Conservation (phyloP, 2,888 invertebrate species). For the Hyposoter didymator region DNA sequence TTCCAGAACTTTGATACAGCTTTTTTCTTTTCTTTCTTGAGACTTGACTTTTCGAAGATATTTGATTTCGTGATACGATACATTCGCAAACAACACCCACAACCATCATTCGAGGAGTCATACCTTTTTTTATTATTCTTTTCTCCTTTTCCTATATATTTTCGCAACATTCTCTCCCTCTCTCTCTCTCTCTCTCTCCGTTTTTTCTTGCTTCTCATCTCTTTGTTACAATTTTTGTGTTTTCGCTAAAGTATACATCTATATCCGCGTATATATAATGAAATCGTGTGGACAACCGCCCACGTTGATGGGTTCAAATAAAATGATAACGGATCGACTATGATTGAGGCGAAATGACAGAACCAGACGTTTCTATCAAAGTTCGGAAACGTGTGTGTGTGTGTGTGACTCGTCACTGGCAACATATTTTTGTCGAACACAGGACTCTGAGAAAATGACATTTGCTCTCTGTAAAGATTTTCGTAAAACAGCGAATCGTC, state of each 20-base stretch:
- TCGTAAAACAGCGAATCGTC: not conserved
- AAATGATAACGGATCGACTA: slow-evolving; percentile 34
- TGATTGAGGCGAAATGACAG: slow-evolving; percentile 19
- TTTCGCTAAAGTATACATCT: slow-evolving; percentile 52
- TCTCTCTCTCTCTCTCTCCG: slow-evolving; percentile 9
- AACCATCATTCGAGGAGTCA: slow-evolving; percentile 56
- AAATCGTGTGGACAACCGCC: slow-evolving; percentile 46
- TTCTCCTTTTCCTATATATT: slow-evolving; percentile 4
- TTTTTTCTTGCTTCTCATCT: slow-evolving; percentile 16
- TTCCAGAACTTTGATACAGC: slow-evolving; percentile 13
- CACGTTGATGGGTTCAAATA: slow-evolving; percentile 39
- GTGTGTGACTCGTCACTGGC: slow-evolving; percentile 10
- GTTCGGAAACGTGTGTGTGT: not conserved
- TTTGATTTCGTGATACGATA: slow-evolving; percentile 66
- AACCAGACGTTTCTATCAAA: not conserved
- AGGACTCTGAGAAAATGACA: not conserved
- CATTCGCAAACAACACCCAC: slow-evolving; percentile 54
- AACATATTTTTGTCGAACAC: not conserved
- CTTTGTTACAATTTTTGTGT: slow-evolving; percentile 4
- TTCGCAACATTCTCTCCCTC: not conserved
- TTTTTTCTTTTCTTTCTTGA: slow-evolving; percentile 44
- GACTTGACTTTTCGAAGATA: slow-evolving; percentile 65
- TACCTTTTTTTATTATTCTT: slow-evolving; percentile 38
- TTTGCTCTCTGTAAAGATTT: not conserved
- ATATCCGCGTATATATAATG: slow-evolving; percentile 23